phyloP scores from a whole-genome alignment of 1,140 invertebrate genomes.

The Harpegnathos saltator region DNA sequence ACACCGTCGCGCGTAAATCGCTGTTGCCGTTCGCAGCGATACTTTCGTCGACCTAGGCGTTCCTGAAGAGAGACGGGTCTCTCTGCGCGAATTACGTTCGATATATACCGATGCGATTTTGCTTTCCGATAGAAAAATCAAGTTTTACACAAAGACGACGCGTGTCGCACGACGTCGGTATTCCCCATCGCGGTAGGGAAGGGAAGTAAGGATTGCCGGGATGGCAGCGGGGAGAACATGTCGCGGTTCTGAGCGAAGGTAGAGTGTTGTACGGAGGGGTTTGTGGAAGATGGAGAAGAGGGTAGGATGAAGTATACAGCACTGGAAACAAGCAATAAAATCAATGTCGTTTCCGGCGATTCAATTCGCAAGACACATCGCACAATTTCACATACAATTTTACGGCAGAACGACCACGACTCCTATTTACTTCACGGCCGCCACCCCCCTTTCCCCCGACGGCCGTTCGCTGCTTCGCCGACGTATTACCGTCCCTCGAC shows the following conservation, averaged over 20 bases:
- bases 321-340: conserved; percentile 86
- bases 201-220: conserved; percentile 25
- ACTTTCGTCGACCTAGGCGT: background rate
- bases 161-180: conserved; percentile 26
- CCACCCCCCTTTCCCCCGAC: conserved; percentile 67
- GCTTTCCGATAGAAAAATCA: conserved; percentile 4
- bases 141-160: conserved; percentile 8
- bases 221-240: conserved; percentile 29
- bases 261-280: background rate
- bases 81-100: no score
- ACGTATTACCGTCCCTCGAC: conserved; percentile 50
- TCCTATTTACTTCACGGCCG: conserved; percentile 85
- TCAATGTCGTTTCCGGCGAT: conserved; percentile 86
- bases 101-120: background rate
- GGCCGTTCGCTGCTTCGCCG: conserved; percentile 64
- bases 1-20: background rate
- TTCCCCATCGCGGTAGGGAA: conserved; percentile 20
- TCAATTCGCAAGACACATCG: conserved; percentile 87
- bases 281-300: conserved; percentile 61
- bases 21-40: no score
- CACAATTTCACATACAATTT: conserved; percentile 87
- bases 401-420: conserved; percentile 85
- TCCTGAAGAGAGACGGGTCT: background rate
- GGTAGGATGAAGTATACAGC: conserved; percentile 72
- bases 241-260: conserved; percentile 38